Percentiles rank a stretch among this genome's conserved stretches.
phyloP scores from a whole-genome alignment of 2,888 invertebrate species.

The Nipponacmea schrenckii region DNA sequence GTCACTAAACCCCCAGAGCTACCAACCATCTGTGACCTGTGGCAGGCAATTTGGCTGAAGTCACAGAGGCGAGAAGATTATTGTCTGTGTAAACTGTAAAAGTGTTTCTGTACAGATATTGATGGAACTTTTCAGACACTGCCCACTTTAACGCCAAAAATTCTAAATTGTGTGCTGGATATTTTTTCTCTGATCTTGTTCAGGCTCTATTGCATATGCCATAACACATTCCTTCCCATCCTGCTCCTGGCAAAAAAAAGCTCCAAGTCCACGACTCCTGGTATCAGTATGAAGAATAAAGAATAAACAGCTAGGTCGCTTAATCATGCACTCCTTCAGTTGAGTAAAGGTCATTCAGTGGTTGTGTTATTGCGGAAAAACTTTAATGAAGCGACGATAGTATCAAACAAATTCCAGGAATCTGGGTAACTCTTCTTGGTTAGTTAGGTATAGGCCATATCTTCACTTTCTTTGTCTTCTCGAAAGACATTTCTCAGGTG shows the following conservation, averaged over 20 bases:
- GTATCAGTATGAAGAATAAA: slow-evolving; percentile 26
- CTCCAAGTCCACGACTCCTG: slow-evolving; percentile 20
- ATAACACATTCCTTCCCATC: slow-evolving; percentile 23
- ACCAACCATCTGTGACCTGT: too few species aligned
- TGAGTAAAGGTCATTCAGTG: slow-evolving; percentile 21
- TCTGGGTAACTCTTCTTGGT: not conserved
- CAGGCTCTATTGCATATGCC: too few species aligned
- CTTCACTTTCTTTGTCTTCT: slow-evolving; percentile 16
- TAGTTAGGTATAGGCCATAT: not conserved
- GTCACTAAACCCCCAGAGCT: too few species aligned
- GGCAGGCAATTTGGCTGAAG: too few species aligned
- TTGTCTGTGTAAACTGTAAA: too few species aligned
- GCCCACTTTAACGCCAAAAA: too few species aligned
- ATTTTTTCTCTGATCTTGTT: too few species aligned
- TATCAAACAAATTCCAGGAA: slow-evolving; percentile 21
- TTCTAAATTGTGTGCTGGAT: too few species aligned
- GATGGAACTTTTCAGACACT: too few species aligned
- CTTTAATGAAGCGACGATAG: slow-evolving; percentile 11
- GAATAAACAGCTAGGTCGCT: slow-evolving; percentile 20
- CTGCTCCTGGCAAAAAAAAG: slow-evolving; percentile 22
- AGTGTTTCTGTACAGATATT: too few species aligned
- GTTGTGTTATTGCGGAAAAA: slow-evolving; percentile 15
- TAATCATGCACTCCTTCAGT: slow-evolving; percentile 18
- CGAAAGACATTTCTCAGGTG: slow-evolving; percentile 10
- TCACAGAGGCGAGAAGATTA: too few species aligned